Conservation (phyloP, 2,888 invertebrate genomes). For the Ichneumoninae sp. region DNA sequence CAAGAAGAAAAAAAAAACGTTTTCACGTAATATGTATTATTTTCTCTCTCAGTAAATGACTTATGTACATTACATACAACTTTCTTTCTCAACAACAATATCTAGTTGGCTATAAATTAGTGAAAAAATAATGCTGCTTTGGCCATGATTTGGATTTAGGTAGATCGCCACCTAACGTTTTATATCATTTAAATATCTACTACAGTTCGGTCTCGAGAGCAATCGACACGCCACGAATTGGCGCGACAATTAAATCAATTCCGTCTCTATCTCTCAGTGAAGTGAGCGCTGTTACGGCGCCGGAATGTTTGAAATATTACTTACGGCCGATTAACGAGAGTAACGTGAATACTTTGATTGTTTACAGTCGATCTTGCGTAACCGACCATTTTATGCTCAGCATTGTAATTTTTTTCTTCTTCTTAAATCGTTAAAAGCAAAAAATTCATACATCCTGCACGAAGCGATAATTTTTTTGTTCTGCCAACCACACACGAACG, state of each 20-base stretch:
- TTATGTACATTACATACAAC: slow-evolving; percentile 71
- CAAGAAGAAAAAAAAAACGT: slow-evolving; percentile 7
- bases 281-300: slow-evolving; percentile 16
- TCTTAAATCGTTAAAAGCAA: slow-evolving; percentile 24
- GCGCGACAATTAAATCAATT: slow-evolving; percentile 30
- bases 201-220: slow-evolving; percentile 4
- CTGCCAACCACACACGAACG: not conserved
- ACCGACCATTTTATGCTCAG: slow-evolving; percentile 39
- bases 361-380: slow-evolving; percentile 30
- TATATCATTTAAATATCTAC: slow-evolving; percentile 41
- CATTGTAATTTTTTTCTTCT: slow-evolving; percentile 4
- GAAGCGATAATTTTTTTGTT: slow-evolving; percentile 13
- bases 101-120: slow-evolving; percentile 78
- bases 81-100: slow-evolving; percentile 49
- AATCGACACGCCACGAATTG: slow-evolving; percentile 15
- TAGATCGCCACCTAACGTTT: slow-evolving; percentile 46
- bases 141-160: slow-evolving; percentile 73
- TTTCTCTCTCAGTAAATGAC: slow-evolving; percentile 64
- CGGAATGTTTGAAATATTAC: slow-evolving; percentile 54
- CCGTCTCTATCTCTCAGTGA: slow-evolving; percentile 13
- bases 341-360: slow-evolving; percentile 63
- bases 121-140: slow-evolving; percentile 84
- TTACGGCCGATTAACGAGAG: slow-evolving; percentile 59
- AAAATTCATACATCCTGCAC: slow-evolving; percentile 26
- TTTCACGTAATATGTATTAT: slow-evolving; percentile 34